Conservation (phyloP, 2,888 invertebrate genomes). For the Lithophane ornitopus region DNA sequence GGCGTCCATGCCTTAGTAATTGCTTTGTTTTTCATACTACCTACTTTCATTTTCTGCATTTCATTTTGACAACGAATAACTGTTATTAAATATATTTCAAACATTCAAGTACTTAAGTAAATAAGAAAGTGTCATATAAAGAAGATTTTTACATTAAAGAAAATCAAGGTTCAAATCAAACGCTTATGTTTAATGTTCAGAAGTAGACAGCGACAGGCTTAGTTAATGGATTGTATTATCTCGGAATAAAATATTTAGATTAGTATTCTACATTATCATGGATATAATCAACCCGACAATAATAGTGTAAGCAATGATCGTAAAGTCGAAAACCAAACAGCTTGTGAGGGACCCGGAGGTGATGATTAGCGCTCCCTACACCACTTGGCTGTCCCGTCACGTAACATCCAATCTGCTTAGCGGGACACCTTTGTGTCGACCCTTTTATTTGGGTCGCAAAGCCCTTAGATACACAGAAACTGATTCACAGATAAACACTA, state of each 20-base stretch:
- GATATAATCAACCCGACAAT: constrained; percentile 31
- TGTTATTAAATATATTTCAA: not conserved
- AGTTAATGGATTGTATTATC: constrained; percentile 1
- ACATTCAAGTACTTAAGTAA: not conserved
- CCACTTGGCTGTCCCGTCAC: constrained; percentile 82
- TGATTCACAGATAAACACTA: constrained; percentile 83
- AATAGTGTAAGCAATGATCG: constrained; percentile 46
- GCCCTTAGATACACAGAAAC: constrained; percentile 82
- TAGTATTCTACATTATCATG: constrained; percentile 27
- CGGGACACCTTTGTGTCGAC: constrained; percentile 84
- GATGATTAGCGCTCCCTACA: constrained; percentile 78
- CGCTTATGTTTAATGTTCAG: not conserved
- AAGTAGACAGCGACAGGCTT: not conserved
- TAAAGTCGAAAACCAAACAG: constrained; percentile 72
- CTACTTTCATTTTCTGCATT: not conserved
- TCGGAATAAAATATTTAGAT: constrained; percentile 8
- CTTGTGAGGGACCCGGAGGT: constrained; percentile 69
- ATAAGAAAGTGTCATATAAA: not conserved
- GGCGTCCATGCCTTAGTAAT: not conserved
- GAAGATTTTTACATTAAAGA: not conserved
- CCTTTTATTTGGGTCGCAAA: constrained; percentile 84
- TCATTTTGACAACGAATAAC: not conserved
- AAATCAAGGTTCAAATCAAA: not conserved
- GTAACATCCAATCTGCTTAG: constrained; percentile 87
- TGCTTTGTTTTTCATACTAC: constrained; percentile 4